phyloP scores from a whole-genome alignment of 2,113 vertebrate genomes.

The Nycticebus coucang region DNA sequence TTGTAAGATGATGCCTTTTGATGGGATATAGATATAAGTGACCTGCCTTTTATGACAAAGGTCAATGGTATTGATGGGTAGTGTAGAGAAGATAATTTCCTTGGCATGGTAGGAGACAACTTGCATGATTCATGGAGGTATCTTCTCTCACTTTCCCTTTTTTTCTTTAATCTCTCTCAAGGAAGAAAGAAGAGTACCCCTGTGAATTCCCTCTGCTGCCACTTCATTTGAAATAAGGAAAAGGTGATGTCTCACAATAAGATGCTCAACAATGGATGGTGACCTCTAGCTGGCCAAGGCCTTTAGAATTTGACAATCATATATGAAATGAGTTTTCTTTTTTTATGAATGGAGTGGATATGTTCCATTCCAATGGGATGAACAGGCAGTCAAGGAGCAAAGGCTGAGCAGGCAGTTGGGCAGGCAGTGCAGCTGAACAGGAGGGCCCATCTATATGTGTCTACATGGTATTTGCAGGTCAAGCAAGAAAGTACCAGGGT shows the following conservation, averaged over 20 bases:
- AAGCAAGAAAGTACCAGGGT: slow-evolving; percentile 9
- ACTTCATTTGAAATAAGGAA: slow-evolving; percentile 53
- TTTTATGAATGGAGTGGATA: slow-evolving; percentile 16
- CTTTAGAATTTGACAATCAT: slow-evolving; percentile 51
- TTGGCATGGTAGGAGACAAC: slow-evolving; percentile 81
- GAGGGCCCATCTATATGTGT: neutral
- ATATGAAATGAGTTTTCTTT: slow-evolving; percentile 30
- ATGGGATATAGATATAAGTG: slow-evolving; percentile 82
- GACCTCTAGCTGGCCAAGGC: slow-evolving; percentile 2
- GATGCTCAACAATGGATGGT: neutral
- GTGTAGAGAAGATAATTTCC: slow-evolving; percentile 83
- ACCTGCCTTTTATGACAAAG: slow-evolving; percentile 86
- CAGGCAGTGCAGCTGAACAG: neutral
- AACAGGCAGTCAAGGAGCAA: slow-evolving; percentile 21
- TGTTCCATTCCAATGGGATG: slow-evolving; percentile 19
- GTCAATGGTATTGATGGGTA: slow-evolving; percentile 85
- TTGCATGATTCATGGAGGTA: slow-evolving; percentile 79
- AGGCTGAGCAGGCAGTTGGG: neutral
- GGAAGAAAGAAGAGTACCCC: neutral
- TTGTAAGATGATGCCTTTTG: slow-evolving; percentile 84
- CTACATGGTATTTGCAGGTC: slow-evolving; percentile 25
- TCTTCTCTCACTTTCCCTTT: neutral
- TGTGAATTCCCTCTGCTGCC: slow-evolving; percentile 38
- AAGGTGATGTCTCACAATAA: slow-evolving; percentile 29
- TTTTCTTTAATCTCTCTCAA: neutral